Percentiles rank a stretch among this genome's conserved stretches.
Conservation (phyloP, 1,140 invertebrate genomes). For the Anastrepha obliqua region DNA sequence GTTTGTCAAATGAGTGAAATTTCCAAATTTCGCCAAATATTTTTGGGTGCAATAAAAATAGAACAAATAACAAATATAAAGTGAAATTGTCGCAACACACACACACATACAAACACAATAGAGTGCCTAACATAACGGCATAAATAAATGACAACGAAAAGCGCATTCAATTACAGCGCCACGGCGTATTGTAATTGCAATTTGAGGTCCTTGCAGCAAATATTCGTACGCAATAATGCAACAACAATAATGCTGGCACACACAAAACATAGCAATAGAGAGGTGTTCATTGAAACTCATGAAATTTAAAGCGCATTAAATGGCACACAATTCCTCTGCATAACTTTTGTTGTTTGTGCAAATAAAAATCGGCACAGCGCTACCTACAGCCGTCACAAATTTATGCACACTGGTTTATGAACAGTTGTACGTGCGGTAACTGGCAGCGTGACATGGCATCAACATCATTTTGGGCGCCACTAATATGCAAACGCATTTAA, state of each 20-base stretch:
- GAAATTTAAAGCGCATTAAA: not conserved
- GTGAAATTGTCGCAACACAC: not conserved
- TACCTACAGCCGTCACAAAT: not conserved
- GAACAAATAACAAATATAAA: not conserved
- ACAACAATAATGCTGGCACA: not conserved
- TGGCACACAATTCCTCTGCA: not conserved
- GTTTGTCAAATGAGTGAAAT: no score
- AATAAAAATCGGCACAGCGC: not conserved
- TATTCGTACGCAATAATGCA: not conserved
- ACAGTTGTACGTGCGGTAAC: not conserved
- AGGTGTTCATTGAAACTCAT: not conserved
- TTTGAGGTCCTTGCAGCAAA: conserved; percentile 20
- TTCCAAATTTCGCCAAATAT: no score
- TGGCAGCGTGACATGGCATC: not conserved
- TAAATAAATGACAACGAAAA: not conserved
- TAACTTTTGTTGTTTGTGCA: not conserved
- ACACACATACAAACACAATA: not conserved
- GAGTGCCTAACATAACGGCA: not conserved
- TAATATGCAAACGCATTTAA: not conserved
- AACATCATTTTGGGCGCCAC: not conserved
- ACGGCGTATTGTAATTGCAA: conserved; percentile 12
- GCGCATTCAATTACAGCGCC: not conserved
- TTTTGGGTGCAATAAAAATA: no score
- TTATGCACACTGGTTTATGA: not conserved
- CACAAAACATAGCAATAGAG: not conserved